These are phyloP conservation scores for Magallana ariakensis DNA, from an alignment of 1,140 invertebrate genomes.

Conservation along the genomic window DNA sequence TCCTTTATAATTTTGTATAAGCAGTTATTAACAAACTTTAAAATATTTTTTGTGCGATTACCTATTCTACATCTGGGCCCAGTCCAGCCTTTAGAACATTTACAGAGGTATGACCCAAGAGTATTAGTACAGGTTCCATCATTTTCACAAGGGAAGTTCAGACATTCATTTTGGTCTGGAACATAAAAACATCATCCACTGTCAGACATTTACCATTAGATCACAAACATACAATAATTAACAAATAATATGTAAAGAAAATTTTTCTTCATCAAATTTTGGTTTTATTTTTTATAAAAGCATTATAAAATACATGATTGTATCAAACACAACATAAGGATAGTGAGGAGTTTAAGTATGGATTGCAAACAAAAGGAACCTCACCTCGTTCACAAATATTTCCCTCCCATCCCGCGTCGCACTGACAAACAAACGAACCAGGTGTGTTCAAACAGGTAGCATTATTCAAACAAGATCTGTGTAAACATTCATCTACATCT, in stretches of 20 bases:
- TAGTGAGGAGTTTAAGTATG: background rate
- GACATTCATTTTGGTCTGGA: slow-evolving; percentile 84
- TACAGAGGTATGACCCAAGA: slow-evolving; percentile 56
- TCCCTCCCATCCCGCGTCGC: slow-evolving; percentile 56
- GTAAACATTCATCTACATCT: slow-evolving; percentile 70
- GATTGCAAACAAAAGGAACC: background rate
- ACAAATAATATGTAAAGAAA: background rate
- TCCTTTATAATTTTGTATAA: no score
- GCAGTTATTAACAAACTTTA: no score
- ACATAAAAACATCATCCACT: slow-evolving; percentile 5
- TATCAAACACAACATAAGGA: background rate
- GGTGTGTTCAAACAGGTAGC: slow-evolving; percentile 58
- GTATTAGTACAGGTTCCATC: slow-evolving; percentile 53
- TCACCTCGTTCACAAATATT: slow-evolving; percentile 79
- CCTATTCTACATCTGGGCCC: slow-evolving; percentile 82
- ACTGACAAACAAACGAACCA: slow-evolving; percentile 61
- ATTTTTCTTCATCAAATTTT: background rate
- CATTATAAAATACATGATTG: background rate
- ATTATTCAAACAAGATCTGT: slow-evolving; percentile 58
- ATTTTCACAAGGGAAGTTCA: slow-evolving; percentile 77
- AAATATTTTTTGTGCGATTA: slow-evolving; percentile 77
- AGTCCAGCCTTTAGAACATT: slow-evolving; percentile 85
- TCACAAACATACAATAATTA: background rate
- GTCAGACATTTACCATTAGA: background rate
- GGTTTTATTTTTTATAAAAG: background rate